Evolutionary conservation across 2,888 invertebrate genomes (phyloP).

Genomic region (Nomada goodeniana): DNA sequence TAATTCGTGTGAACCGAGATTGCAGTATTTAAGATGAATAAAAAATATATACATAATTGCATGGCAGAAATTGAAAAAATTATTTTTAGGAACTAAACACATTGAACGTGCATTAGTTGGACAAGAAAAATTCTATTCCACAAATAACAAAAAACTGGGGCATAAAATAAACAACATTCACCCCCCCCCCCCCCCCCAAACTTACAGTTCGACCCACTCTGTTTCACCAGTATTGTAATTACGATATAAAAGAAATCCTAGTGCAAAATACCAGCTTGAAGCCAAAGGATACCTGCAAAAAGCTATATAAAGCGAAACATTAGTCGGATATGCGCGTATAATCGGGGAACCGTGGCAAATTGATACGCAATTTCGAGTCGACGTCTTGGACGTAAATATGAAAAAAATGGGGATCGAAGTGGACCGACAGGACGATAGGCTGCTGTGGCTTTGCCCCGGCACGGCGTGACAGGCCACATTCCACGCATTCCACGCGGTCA

Average conservation of each 20-base stretch:
- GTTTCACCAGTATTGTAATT: no score
- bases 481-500: slow-evolving; percentile 83
- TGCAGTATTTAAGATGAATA: no score
- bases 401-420: slow-evolving; percentile 73
- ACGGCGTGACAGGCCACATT: slow-evolving; percentile 83
- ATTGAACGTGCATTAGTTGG: no score
- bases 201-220: no score
- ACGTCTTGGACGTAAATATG: slow-evolving; percentile 53
- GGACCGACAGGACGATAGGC: slow-evolving; percentile 76
- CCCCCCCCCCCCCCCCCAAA: no score
- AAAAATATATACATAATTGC: no score
- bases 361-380: slow-evolving; percentile 58
- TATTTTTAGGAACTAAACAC: no score
- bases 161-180: no score
- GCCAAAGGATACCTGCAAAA: background rate
- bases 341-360: slow-evolving; percentile 25
- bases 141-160: no score
- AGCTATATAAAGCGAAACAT: background rate
- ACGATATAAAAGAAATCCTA: background rate
- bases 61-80: no score
- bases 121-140: no score
- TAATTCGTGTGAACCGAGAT: no score
- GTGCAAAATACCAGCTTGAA: background rate
- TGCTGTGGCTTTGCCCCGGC: slow-evolving; percentile 76
- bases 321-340: background rate